Conservation (phyloP, 2,888 invertebrate genomes). For the Euplagia quadripunctaria region DNA sequence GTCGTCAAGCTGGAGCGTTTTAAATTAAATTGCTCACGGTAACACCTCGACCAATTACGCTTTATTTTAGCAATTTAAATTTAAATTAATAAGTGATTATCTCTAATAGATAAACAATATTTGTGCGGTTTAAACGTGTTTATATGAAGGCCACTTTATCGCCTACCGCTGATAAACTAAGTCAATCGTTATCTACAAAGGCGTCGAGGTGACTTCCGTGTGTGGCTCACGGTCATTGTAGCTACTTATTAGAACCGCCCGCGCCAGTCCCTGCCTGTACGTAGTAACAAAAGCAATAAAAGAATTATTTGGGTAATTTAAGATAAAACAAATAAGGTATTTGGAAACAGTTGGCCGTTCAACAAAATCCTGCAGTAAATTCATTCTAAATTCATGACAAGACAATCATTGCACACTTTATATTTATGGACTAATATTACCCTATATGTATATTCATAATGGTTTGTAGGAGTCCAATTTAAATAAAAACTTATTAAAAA, state of each 20-base stretch:
- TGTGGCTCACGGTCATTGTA: constrained; percentile 74
- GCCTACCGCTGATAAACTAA: constrained; percentile 50
- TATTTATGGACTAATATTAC: neutral
- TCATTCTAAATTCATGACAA: neutral
- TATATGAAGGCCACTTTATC: constrained; percentile 51
- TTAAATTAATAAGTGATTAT: constrained; percentile 11
- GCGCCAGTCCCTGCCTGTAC: constrained; percentile 26
- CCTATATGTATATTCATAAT: neutral
- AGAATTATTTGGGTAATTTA: constrained; percentile 28
- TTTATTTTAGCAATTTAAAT: constrained; percentile 9
- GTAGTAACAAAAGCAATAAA: constrained; percentile 14
- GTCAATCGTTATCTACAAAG: constrained; percentile 71
- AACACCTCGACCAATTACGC: neutral
- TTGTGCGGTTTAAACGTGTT: constrained; percentile 32
- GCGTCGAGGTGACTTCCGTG: constrained; percentile 79
- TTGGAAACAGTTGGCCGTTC: neutral
- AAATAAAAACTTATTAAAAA: neutral
- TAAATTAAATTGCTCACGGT: constrained; percentile 13
- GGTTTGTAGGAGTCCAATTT: neutral
- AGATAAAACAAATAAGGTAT: constrained; percentile 6
- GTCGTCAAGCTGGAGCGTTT: constrained; percentile 9
- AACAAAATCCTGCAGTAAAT: neutral
- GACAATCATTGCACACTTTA: neutral
- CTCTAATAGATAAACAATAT: constrained; percentile 17
- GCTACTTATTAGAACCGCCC: constrained; percentile 60